phyloP scores from a whole-genome alignment of 2,113 vertebrate genomes.

The Oryctolagus cuniculus region mOryCun1.1 NC_091441.1:38614501-38615000 shows the following conservation, averaged over 20 bases:
- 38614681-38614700: too few relatives aligned
- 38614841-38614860: background rate
- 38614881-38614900: background rate
- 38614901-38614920: background rate
- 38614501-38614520: background rate
- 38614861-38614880: background rate
- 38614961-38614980: background rate
- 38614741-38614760: background rate
- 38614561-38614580: background rate
- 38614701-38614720: too few relatives aligned
- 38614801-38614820: background rate
- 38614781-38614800: conserved; percentile 12
- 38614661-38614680: background rate
- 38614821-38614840: background rate
- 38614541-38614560: background rate
- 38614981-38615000: background rate
- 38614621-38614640: background rate
- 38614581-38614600: background rate
- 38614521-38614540: background rate
- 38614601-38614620: background rate
- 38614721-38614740: background rate
- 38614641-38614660: background rate
- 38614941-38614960: background rate
- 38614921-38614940: background rate
- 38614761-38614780: background rate